These are phyloP conservation scores for Hexactinellida sp. DNA, from an alignment of 37 sponge, comb jelly and placozoan genomes.

Conservation along the genomic window DNA sequence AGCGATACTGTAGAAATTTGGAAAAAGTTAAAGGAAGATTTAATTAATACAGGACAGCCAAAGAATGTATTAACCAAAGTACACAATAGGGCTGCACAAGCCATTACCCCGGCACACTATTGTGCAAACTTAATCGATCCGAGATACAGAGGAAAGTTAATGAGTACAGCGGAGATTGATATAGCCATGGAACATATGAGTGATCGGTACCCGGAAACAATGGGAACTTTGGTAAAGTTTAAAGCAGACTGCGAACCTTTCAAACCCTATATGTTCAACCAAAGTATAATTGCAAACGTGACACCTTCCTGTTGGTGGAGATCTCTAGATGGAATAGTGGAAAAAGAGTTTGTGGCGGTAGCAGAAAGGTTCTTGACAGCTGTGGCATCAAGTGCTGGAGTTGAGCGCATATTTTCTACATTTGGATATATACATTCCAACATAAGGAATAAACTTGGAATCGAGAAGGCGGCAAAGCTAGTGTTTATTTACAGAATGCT, in stretches of 20 bases:
- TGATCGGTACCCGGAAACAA: not conserved
- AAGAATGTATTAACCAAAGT: not conserved
- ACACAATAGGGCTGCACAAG: not conserved
- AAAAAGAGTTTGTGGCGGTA: not conserved
- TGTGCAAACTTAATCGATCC: not conserved
- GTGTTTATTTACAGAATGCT: conserved; percentile 1
- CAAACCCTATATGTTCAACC: conserved; percentile 6
- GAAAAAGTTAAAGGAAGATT: no score
- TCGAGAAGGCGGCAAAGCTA: not conserved
- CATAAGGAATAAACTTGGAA: not conserved
- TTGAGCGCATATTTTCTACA: conserved; percentile 6
- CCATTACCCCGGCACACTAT: not conserved
- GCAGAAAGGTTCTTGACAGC: not conserved
- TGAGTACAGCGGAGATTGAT: not conserved
- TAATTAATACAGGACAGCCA: not conserved
- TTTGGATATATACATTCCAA: conserved; percentile 4
- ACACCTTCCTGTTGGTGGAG: not conserved
- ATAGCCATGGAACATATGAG: not conserved
- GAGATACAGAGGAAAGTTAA: not conserved
- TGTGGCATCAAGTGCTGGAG: not conserved
- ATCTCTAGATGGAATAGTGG: not conserved
- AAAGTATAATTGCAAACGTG: not conserved
- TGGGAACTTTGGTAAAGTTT: conserved; percentile 15
- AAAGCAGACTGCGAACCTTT: not conserved
- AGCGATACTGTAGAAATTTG: not conserved